phyloP scores from a whole-genome alignment of 2,797 vertebrate species.

The Microcaecilia unicolor region DNA sequence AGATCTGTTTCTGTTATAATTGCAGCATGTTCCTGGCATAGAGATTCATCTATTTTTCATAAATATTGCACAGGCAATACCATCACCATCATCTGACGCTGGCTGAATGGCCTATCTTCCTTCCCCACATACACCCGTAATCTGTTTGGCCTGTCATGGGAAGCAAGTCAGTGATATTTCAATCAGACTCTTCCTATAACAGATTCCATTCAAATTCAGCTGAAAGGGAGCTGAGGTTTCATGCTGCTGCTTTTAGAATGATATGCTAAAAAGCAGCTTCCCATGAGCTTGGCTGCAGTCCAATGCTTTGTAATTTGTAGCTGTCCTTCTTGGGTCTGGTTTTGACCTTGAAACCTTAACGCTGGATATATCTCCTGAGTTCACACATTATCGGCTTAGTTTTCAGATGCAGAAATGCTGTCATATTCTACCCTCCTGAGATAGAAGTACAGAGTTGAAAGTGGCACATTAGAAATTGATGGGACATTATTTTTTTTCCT shows the following conservation, averaged over 20 bases:
- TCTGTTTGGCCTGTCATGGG: constrained; percentile 27
- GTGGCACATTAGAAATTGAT: too few species aligned
- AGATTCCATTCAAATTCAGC: constrained; percentile 42
- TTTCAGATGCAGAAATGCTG: too few species aligned
- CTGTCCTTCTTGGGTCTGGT: constrained; percentile 27
- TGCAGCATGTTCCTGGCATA: constrained; percentile 16
- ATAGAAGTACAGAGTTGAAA: too few species aligned
- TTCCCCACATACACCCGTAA: not conserved
- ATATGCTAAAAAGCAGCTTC: constrained; percentile 51
- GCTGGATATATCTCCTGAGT: constrained; percentile 11
- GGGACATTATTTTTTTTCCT: too few species aligned
- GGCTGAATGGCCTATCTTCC: constrained; percentile 5
- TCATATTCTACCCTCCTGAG: too few species aligned
- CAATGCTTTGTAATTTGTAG: constrained; percentile 51
- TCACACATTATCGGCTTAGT: too few species aligned
- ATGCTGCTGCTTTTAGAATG: constrained; percentile 36
- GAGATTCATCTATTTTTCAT: constrained; percentile 42
- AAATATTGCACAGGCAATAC: constrained; percentile 42
- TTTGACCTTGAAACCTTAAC: constrained; percentile 43
- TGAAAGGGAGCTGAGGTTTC: constrained; percentile 44
- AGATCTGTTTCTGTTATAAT: constrained; percentile 43
- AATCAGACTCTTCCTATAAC: constrained; percentile 34
- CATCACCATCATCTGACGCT: constrained; percentile 5
- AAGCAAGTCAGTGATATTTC: constrained; percentile 48
- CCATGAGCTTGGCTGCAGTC: constrained; percentile 49